Base-by-base conservation (phyloP, 2,888 invertebrate species). In the Pecten maximus region DNA sequence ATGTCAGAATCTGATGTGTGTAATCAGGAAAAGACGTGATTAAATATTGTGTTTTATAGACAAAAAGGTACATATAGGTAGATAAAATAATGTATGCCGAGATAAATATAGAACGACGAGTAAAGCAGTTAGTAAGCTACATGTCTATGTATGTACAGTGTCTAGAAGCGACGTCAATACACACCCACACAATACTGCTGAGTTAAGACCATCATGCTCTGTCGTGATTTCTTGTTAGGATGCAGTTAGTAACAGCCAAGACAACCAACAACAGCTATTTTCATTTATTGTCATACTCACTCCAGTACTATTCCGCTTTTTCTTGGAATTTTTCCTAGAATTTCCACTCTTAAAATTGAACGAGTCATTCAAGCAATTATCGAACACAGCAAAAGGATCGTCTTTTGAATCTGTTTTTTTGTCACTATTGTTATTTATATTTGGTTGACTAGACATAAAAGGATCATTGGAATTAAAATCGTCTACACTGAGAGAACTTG, bases 371-470 rank as follows among this genome's bases (percentile, higher is more conserved):
- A 94, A 90, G 15, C 92, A 92, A n/a, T 93, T 93, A 91, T 94
- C 94, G 88, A 94, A 94, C 88, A 92, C 94, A 40, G 94, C 92
- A 89, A 94, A 94, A 39, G 94, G 94, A 91, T 94, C 94, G 60
- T 88, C 54, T 88, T 87, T 91, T 40, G 88, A 86, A 19, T 88
- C 39, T 74, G 28, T 44, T n/a, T 40, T 39, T 74, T 87, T 87
- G 39, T 89, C 48, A 39, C 89, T 88, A 89, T 90, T 91, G 60
- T 91, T 39, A 28, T 89, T 74, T 48, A 74, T 60, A 87, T 87
- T 87, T 40, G 23, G 89, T 89, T 92, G 93, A 93, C 92, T 93
- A 90, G 93, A 88, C 87, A 93, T 92, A 87, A 94, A 94, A 54
- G 94, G 94, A 90, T 94, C 94, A 92, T 90, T 91, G 87, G 89